Base-by-base conservation (phyloP, 2,888 invertebrate genomes). In the Halictus quadricinctus region DNA sequence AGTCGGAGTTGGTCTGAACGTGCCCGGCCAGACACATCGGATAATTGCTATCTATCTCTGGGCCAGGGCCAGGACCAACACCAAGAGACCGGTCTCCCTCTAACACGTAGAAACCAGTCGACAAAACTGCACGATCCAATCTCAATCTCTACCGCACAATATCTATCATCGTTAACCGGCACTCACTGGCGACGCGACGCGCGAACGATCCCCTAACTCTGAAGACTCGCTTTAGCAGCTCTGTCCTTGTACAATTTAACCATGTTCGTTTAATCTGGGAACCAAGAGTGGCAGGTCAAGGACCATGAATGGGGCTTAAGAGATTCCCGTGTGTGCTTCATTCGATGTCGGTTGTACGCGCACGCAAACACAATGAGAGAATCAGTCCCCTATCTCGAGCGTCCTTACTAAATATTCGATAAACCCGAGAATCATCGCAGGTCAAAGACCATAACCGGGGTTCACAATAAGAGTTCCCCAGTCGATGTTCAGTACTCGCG, bases 1-100 rank as follows among this genome's bases (percentile, higher is more conserved):
- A 80, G 85, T 90, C 89, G 88, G 89, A 80, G 85, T 90, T 89
- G 88, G 89, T 87, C 79, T 89, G 85, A 80, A 80, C 84, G 82
- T 72, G 75, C 73, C 86, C 86, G 75, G 82, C 88, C 85, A 87
- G 83, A 90, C 85, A 87, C 91, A 91, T 90, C 87, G 88, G 84
- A 76, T 73, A 81, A 48, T 29, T 60, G 41, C 60, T 25, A 69
- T 58, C 46, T 79, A 48, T 81, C 73, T 80, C 72, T 21, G 21
- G n/a, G 58, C 41, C 50, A 10, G 50, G 25, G n/a, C 29, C 29
- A 64, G 64, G 64, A 64, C 64, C 64, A 64, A 64, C 25, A 15
- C 64, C 64, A 5, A 36, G 36, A 7, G 60, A 13, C n/a, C 60
- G 25, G 60, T 7, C 64, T 29, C 66, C 29, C 66, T 36, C 66